Evolutionary conservation across 2,888 invertebrate genomes (phyloP).

Genomic region (Eulithis testata): DNA sequence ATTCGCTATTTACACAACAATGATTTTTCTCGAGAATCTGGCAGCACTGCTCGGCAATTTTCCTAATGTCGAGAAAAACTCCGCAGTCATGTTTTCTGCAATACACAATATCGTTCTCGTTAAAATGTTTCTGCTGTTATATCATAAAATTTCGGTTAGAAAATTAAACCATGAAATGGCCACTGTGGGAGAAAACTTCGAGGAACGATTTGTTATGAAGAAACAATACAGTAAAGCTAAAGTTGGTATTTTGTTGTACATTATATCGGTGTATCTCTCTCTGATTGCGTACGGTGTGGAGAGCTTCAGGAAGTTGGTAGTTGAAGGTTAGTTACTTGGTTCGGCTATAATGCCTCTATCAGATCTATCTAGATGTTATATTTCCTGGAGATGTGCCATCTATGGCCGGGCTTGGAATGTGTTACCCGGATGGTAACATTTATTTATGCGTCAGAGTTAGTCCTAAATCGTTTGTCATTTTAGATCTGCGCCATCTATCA

Average conservation of each 20-base stretch:
- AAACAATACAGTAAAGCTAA: constrained; percentile 67
- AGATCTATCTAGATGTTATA: constrained; percentile 23
- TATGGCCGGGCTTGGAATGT: constrained; percentile 12
- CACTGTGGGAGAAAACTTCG: constrained; percentile 61
- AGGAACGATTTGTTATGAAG: constrained; percentile 63
- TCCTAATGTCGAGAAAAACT: constrained; percentile 72
- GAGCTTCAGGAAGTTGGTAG: constrained; percentile 60
- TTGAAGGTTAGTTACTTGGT: constrained; percentile 59
- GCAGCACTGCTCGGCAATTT: constrained; percentile 70
- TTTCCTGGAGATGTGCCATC: constrained; percentile 34
- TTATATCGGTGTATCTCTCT: constrained; percentile 69
- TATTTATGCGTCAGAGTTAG: constrained; percentile 22
- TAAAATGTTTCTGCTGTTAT: constrained; percentile 70
- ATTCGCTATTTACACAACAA: constrained; percentile 65
- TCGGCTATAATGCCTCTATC: constrained; percentile 26
- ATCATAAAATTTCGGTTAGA: constrained; percentile 68
- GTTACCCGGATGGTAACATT: constrained; percentile 22
- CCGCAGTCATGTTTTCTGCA: constrained; percentile 74
- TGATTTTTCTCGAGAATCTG: constrained; percentile 73
- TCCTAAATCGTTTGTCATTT: constrained; percentile 35
- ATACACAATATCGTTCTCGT: constrained; percentile 72
- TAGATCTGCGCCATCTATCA: constrained; percentile 31
- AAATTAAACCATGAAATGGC: constrained; percentile 72
- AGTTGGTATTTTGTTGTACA: constrained; percentile 63
- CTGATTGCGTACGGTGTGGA: constrained; percentile 69